Conservation (phyloP, 2,113 vertebrate species). For the Mormyrus lacerda region DNA sequence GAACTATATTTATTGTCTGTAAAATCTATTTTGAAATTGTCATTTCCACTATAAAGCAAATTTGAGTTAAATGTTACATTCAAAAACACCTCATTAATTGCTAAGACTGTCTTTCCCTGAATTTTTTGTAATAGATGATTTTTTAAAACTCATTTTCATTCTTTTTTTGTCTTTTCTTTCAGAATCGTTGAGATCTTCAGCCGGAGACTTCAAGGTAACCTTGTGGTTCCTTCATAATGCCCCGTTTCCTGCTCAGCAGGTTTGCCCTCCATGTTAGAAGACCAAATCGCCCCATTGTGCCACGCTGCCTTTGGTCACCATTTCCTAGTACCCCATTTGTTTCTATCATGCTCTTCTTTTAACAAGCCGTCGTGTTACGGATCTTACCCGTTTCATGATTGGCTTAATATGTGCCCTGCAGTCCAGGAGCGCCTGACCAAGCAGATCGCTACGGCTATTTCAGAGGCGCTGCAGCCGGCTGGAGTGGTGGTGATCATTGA, state of each 20-base stretch:
- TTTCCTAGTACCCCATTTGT: neutral
- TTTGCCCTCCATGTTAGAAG: neutral
- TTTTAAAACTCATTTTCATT: neutral
- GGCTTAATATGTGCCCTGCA: slow-evolving; percentile 29
- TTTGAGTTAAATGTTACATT: neutral
- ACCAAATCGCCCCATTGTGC: neutral
- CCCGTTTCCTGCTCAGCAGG: neutral
- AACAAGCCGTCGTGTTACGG: neutral
- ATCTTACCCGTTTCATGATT: neutral
- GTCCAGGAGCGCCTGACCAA: slow-evolving; percentile 58
- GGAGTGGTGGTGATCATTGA: slow-evolving; percentile 49
- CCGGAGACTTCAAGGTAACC: slow-evolving; percentile 57
- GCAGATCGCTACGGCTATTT: slow-evolving; percentile 50
- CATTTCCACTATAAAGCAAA: neutral
- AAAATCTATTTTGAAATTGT: neutral
- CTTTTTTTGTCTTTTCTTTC: slow-evolving; percentile 9
- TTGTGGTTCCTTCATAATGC: neutral
- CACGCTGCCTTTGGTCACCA: neutral
- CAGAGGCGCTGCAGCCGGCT: slow-evolving; percentile 50
- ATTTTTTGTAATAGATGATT: neutral
- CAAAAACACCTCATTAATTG: neutral
- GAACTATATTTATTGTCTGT: neutral
- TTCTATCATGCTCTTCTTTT: neutral
- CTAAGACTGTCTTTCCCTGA: neutral
- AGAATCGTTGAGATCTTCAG: slow-evolving; percentile 63